Evolutionary conservation across 1,140 invertebrate species (phyloP).

Genomic region (Euschistus heros): DNA sequence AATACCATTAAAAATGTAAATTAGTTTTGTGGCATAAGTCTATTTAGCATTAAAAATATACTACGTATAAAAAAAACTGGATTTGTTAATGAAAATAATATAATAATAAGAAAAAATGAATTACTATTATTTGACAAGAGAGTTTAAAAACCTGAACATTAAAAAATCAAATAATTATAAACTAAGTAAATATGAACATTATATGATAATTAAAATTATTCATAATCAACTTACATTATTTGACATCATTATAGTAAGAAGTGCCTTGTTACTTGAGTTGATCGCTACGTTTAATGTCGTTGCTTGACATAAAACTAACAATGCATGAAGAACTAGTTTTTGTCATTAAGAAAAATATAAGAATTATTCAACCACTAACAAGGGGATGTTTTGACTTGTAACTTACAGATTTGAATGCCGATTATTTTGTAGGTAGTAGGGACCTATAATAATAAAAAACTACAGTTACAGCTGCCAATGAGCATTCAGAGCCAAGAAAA

Average conservation of each 20-base stretch:
- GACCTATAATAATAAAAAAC: too few relatives aligned
- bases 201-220: neutral
- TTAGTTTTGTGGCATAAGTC: neutral
- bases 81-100: conserved; percentile 20
- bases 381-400: too few relatives aligned
- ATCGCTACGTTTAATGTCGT: conserved; percentile 97
- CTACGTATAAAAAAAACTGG: neutral
- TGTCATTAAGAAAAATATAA: too few relatives aligned
- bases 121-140: neutral
- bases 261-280: conserved; percentile 95
- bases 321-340: conserved; percentile 69
- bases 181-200: neutral
- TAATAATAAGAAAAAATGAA: neutral
- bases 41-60: neutral
- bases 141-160: neutral
- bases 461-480: too few relatives aligned
- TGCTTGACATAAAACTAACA: conserved; percentile 86
- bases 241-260: conserved; percentile 98
- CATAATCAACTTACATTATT: conserved; percentile 77
- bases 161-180: neutral
- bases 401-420: too few relatives aligned
- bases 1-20: neutral
- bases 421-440: too few relatives aligned
- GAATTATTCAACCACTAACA: too few relatives aligned
- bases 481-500: too few relatives aligned